Evolutionary conservation across 1,140 invertebrate genomes (phyloP), one percentile per base, ranked within the genome.

Genomic region (Oreohelix idahoensis): DNA sequence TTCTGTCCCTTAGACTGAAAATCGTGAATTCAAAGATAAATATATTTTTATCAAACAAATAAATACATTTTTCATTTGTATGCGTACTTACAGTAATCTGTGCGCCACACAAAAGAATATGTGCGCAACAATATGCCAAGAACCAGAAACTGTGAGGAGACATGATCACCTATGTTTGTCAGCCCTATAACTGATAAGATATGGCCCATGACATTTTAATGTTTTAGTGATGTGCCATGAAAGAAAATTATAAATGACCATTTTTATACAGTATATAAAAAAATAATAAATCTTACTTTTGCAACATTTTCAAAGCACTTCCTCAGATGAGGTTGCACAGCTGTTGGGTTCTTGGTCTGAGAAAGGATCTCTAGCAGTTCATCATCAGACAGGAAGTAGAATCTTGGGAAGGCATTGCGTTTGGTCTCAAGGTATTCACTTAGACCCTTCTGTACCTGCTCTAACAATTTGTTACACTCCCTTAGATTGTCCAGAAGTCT

Each of bases 371-470:
- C 96, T 13, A 97, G 92, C 38, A 97, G 92, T 91, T 97, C 96
- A 91, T 97, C 96, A 92, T 97, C 97, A 11, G 96, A 97, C 87
- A 97, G 95, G 89, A 97, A 97, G 93, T 97, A 97, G 89, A 96
- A 95, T 69, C 91, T 90, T 75, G 96, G 96, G 93, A 97, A 97
- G 74, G 96, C 89, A 88, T 96, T 95, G 58, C 96, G 92, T 90
- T 97, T 97, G 0, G 95, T 95, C 93, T 97, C 96, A 83, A 97
- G 93, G 92, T 97, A 97, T 84, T 96, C 95, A 38, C 94, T 94
- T 2, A 96, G 93, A 0, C 96, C 95, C 86, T 95, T 95, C 84
- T 96, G 94, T 1, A 96, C 95, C 23, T 95, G 93, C 80, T 93
- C 95, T 79, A 96, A 89, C 4, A 96, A 90, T 84, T 94, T 94